Base-by-base conservation (phyloP, 1,140 invertebrate species). In the Bombus superbus region DNA sequence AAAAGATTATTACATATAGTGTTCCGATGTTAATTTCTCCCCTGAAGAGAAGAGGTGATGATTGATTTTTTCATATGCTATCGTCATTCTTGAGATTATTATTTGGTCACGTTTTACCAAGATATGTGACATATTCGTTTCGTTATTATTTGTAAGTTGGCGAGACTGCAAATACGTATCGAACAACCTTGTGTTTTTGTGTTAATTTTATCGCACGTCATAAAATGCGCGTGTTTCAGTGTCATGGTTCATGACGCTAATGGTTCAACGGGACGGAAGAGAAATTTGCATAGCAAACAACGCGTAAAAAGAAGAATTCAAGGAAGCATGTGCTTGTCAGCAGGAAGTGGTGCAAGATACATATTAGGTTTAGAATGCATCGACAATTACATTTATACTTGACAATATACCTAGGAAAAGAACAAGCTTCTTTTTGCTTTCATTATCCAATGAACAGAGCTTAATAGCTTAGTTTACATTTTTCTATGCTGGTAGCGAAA, bases 261-360 rank as follows among this genome's bases (percentile, higher is more conserved):
- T 66, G 40, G 25, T 62, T 62, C 28, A 40, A 32, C 9, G 28
- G 18, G 40, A 66, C 22, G 22, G n/a, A 62, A 42, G 18, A 66
- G 59, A 78, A 78, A 78, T 78, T 64, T 78, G 76, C 59, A 78
- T 64, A 42, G 13, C 22, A 57, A 22, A 57, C 11, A 42, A 9
- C 59, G 40, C 40, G 38, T 22, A 77, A 66, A 25, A 38, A 38
- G 18, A 75, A 25, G 40, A 78, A 64, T 66, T 42, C 57, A 64
- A 64, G 59, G 40, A 35, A 32, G 6, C 40, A 38, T 15, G 3
- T 35, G 3, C 22, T 25, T 25, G 8, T 13, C 32, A 28, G 44
- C 10, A 75, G 13, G 22, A 44, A 32, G 28, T 78, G 40, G 59
- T 66, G 3, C 57, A 62, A 62, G 11, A 38, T 64, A 66, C 47